These are phyloP conservation scores for Bombus terrestris DNA, from an alignment of 1,140 invertebrate genomes.

Conservation along the genomic window DNA sequence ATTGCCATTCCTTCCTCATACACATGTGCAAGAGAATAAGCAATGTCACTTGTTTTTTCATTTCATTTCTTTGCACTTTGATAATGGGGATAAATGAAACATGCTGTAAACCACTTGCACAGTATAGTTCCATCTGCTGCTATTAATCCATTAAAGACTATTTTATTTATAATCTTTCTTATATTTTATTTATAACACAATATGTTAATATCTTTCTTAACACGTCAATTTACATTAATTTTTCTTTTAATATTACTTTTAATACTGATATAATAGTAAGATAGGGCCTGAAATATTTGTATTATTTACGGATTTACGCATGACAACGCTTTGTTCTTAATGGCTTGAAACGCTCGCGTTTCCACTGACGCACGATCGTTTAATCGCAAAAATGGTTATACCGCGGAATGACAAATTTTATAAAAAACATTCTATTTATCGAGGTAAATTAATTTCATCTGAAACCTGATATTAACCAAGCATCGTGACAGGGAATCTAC, in stretches of 20 bases:
- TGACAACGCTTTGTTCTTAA: neutral
- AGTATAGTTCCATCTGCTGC: no score
- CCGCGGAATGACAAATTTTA: no score
- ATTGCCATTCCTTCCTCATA: conserved; percentile 20
- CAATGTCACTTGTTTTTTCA: neutral
- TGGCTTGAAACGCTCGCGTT: neutral
- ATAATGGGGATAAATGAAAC: neutral
- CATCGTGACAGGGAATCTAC: neutral
- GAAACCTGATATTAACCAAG: neutral
- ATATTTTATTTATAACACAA: no score
- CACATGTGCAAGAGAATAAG: neutral
- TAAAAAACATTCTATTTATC: neutral
- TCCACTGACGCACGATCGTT: neutral
- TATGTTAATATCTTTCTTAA: no score
- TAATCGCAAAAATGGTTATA: neutral
- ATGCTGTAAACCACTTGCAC: neutral
- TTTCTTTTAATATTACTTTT: no score
- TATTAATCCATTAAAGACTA: no score
- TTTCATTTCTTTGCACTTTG: neutral
- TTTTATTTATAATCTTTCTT: no score
- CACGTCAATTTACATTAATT: no score
- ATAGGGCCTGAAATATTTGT: no score
- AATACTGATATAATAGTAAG: no score
- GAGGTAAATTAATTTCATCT: neutral
- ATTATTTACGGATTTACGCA: no score